Evolutionary conservation across 2,113 vertebrate species (phyloP).

Genomic region (Chelonoidis abingdonii): DNA sequence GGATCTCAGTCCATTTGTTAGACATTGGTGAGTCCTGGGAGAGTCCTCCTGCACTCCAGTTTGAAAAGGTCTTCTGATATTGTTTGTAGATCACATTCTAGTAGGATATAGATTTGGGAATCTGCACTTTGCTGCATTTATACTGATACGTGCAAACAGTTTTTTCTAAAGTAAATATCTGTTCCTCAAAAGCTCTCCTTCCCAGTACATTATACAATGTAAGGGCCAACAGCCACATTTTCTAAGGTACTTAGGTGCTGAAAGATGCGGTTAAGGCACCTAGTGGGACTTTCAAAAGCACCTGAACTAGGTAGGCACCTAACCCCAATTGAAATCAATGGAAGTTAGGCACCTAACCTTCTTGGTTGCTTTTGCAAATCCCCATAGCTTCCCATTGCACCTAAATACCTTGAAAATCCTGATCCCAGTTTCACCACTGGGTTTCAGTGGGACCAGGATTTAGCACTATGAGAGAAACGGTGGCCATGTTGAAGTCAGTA

Average conservation of each 20-base stretch:
- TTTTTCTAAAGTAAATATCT: not conserved
- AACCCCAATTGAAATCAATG: not conserved
- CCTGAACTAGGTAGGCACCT: not conserved
- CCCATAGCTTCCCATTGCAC: not conserved
- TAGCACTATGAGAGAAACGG: conserved; percentile 10
- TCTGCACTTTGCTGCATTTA: not conserved
- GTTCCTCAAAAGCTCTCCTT: not conserved
- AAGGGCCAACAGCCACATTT: not conserved
- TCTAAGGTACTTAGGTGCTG: not conserved
- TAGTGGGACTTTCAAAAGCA: not conserved
- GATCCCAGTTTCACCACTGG: not conserved
- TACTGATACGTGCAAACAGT: not conserved
- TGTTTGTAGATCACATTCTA: not conserved
- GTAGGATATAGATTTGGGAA: not conserved
- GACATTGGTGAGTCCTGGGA: not conserved
- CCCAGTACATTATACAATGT: not conserved
- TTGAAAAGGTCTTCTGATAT: not conserved
- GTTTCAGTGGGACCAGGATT: not conserved
- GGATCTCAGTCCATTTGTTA: not conserved
- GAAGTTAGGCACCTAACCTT: not conserved
- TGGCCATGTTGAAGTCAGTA: conserved; percentile 40
- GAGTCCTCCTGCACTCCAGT: not conserved
- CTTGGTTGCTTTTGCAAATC: not conserved
- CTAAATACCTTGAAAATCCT: not conserved
- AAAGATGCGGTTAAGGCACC: fast-evolving